A percentile compares a stretch with the other conserved stretches of the same genome.
These are phyloP conservation scores for Trematomus loennbergii DNA, from an alignment of 2,113 vertebrate genomes.

Conservation along the genomic window DNA sequence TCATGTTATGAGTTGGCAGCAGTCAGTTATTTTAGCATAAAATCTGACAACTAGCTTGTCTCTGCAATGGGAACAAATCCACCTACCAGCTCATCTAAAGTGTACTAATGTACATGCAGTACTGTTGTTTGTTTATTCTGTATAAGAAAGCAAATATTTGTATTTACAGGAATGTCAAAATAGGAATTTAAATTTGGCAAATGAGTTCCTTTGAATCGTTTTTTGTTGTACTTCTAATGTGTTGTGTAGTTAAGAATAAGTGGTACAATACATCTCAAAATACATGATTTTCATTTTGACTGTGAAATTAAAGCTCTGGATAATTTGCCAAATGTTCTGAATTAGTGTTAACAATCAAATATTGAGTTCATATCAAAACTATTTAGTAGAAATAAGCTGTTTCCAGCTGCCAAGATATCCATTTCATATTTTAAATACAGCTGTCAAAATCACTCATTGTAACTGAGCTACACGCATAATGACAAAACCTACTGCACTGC, in stretches of 20 bases:
- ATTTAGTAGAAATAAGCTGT: neutral
- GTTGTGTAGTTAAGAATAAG: neutral
- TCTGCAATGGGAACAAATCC: neutral
- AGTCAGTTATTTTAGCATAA: neutral
- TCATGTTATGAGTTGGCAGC: neutral
- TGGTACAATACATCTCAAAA: no score
- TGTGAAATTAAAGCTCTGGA: neutral
- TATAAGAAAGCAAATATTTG: neutral
- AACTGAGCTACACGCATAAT: conserved; percentile 18
- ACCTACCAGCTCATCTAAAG: neutral
- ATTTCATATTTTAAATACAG: conserved; percentile 26
- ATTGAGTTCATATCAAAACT: neutral
- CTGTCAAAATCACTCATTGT: conserved; percentile 17
- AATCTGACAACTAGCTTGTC: neutral
- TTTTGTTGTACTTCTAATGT: neutral
- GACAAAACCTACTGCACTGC: conserved; percentile 26
- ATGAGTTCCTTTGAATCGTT: no score
- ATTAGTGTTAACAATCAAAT: conserved; percentile 14
- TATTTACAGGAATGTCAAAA: neutral
- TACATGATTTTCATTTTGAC: neutral
- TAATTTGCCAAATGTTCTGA: conserved; percentile 8
- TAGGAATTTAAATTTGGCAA: neutral
- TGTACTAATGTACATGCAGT: neutral
- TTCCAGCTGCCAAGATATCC: conserved; percentile 25
- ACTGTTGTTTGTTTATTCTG: neutral